These are phyloP conservation scores for Diphyllodes magnificus DNA, from an alignment of 2,113 vertebrate species.

Conservation along the genomic window DNA sequence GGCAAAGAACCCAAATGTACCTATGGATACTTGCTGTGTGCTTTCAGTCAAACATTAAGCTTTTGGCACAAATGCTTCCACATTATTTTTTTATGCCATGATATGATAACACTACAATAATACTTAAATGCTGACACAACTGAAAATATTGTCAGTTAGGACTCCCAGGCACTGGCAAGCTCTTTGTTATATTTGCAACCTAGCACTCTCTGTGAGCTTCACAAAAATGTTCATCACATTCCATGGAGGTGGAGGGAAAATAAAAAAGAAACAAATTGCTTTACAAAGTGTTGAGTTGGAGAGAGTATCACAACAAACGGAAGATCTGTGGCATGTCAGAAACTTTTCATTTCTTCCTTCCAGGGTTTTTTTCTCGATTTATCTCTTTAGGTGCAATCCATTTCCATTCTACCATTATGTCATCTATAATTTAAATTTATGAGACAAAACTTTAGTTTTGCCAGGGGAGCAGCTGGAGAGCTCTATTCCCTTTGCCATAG, in stretches of 20 bases:
- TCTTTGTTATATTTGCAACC: slow-evolving; percentile 65
- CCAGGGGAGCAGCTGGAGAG: slow-evolving; percentile 71
- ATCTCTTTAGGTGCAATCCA: slow-evolving; percentile 71
- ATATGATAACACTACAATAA: slow-evolving; percentile 59
- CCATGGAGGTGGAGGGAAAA: slow-evolving; percentile 8
- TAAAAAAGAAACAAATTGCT: slow-evolving; percentile 36
- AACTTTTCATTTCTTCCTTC: slow-evolving; percentile 38
- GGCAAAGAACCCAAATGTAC: background rate
- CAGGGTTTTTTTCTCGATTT: slow-evolving; percentile 61
- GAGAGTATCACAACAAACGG: slow-evolving; percentile 63
- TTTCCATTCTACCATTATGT: slow-evolving; percentile 71
- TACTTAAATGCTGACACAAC: slow-evolving; percentile 69
- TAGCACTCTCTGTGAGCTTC: slow-evolving; percentile 55
- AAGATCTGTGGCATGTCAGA: slow-evolving; percentile 50
- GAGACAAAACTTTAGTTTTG: slow-evolving; percentile 71
- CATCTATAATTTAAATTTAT: slow-evolving; percentile 78
- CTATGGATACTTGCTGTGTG: background rate
- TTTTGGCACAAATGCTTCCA: slow-evolving; percentile 18
- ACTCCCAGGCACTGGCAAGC: slow-evolving; percentile 64
- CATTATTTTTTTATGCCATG: background rate
- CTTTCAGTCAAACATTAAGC: slow-evolving; percentile 27
- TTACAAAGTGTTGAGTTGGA: slow-evolving; percentile 56
- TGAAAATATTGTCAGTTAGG: slow-evolving; percentile 68
- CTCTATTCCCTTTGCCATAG: slow-evolving; percentile 62
- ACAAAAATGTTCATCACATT: slow-evolving; percentile 51